Evolutionary conservation across 1,140 invertebrate genomes (phyloP).

Genomic region (Artemia franciscana): DNA sequence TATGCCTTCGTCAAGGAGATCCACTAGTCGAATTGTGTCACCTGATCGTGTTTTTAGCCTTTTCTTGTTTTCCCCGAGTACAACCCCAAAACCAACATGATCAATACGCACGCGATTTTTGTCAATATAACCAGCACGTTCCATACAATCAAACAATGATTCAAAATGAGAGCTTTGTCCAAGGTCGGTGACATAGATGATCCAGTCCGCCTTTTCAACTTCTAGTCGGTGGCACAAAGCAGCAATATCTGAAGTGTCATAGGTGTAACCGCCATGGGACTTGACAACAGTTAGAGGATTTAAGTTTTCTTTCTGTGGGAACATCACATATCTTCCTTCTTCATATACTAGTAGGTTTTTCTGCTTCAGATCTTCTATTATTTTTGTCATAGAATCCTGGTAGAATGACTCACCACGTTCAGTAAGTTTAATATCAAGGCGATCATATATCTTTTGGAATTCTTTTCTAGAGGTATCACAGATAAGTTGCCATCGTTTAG

Average conservation of each 20-base stretch:
- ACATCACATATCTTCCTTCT: slow-evolving; percentile 84
- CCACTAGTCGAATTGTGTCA: slow-evolving; percentile 69
- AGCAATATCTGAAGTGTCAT: slow-evolving; percentile 96
- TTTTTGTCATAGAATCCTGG: slow-evolving; percentile 61
- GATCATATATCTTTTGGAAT: slow-evolving; percentile 60
- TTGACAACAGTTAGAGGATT: slow-evolving; percentile 92
- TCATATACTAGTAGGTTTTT: slow-evolving; percentile 54
- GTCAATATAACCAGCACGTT: slow-evolving; percentile 40
- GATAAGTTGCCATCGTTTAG: slow-evolving; percentile 80
- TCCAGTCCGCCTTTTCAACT: slow-evolving; percentile 67
- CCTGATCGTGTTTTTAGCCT: slow-evolving; percentile 98
- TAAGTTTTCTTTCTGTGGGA: slow-evolving; percentile 33
- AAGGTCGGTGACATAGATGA: slow-evolving; percentile 86
- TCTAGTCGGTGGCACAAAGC: slow-evolving; percentile 62
- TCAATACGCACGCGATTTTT: slow-evolving; percentile 41
- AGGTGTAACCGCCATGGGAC: slow-evolving; percentile 94
- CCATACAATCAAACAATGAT: slow-evolving; percentile 41
- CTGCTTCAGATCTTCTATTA: slow-evolving; percentile 55
- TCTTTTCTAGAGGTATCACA: slow-evolving; percentile 85
- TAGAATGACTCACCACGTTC: slow-evolving; percentile 96
- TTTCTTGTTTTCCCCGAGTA: slow-evolving; percentile 93
- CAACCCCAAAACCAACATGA: slow-evolving; percentile 87
- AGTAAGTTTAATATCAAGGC: slow-evolving; percentile 41
- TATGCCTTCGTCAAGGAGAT: slow-evolving; percentile 85
- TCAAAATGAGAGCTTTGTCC: slow-evolving; percentile 81